Percentiles rank a stretch among this genome's conserved stretches.
Evolutionary conservation across 1,140 invertebrate species (phyloP).

Genomic region (Copidosoma floridanum): DNA sequence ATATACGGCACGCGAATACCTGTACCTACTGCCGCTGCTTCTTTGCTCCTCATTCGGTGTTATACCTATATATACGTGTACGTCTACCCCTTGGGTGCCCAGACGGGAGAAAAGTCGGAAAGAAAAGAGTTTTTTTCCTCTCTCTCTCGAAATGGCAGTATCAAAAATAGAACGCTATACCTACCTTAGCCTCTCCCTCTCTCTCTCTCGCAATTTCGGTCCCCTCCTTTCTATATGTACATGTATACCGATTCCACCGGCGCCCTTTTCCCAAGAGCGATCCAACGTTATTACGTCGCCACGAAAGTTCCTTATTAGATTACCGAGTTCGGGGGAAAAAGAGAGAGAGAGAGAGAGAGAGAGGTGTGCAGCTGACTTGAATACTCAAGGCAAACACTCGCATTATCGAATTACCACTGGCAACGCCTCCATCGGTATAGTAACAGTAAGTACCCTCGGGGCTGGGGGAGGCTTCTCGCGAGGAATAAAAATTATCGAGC

Average conservation of each 20-base stretch:
- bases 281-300: slow-evolving; percentile 25
- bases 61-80: too few relatives aligned
- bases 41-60: too few relatives aligned
- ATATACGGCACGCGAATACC: too few relatives aligned
- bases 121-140: neutral
- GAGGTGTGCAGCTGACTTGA: slow-evolving; percentile 2
- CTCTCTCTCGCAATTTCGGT: neutral
- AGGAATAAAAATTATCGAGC: neutral
- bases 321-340: slow-evolving; percentile 15
- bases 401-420: slow-evolving; percentile 26
- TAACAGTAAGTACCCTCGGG: neutral
- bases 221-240: neutral
- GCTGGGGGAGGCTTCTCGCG: neutral
- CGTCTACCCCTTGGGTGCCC: too few relatives aligned
- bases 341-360: neutral
- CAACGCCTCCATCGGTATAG: too few relatives aligned
- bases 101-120: neutral
- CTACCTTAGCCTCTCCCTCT: neutral
- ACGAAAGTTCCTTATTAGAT: slow-evolving; percentile 29
- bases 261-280: neutral
- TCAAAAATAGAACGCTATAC: neutral
- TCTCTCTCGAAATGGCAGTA: neutral
- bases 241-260: too few relatives aligned
- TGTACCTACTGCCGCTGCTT: too few relatives aligned
- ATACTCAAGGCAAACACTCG: slow-evolving; percentile 1